phyloP scores from a whole-genome alignment of 2,797 vertebrate genomes.

The Amazonetta brasiliensis region DNA sequence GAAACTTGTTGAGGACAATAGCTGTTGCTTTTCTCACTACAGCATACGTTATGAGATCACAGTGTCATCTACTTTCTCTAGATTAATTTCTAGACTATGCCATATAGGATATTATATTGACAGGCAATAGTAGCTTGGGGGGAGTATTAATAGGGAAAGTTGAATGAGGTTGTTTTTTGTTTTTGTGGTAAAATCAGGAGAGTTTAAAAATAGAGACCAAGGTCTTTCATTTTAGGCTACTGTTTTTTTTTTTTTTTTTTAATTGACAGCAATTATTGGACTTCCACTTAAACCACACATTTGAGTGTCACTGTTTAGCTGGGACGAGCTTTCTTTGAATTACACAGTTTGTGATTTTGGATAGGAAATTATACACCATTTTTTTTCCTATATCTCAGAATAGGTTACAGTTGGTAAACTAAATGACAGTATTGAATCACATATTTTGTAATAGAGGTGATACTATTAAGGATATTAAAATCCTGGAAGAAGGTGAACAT shows the following conservation, averaged over 20 bases:
- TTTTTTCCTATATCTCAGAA: background rate
- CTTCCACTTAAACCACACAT: background rate
- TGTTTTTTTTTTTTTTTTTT: background rate
- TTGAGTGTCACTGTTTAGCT: background rate
- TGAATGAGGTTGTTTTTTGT: background rate
- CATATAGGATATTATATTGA: background rate
- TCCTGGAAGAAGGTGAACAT: background rate
- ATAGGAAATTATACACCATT: background rate
- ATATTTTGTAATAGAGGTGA: background rate
- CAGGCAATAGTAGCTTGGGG: background rate
- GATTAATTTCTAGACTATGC: background rate
- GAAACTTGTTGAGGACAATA: background rate
- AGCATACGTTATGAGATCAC: background rate
- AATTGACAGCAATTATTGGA: background rate
- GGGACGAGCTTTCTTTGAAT: background rate
- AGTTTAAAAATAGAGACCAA: background rate
- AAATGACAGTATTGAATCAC: background rate
- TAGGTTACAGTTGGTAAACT: background rate
- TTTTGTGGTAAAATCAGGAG: background rate
- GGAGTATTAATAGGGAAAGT: background rate
- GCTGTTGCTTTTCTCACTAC: background rate
- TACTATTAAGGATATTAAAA: background rate
- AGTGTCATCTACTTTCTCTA: background rate
- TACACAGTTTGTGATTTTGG: too few relatives aligned
- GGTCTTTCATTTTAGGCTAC: background rate